Evolutionary conservation across 2,113 vertebrate genomes (phyloP).

Genomic region (Oreocharis arfaki): DNA sequence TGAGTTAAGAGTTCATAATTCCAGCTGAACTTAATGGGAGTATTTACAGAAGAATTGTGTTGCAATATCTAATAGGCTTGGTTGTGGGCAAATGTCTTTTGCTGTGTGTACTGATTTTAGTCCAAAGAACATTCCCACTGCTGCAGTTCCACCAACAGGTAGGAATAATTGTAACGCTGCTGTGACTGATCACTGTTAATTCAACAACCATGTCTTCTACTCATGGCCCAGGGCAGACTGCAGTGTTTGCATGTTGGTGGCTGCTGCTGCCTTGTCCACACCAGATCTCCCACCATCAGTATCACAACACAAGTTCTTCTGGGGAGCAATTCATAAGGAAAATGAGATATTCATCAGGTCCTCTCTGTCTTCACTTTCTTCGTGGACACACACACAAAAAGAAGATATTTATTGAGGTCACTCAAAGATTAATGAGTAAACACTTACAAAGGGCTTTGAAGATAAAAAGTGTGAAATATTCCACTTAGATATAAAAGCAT

Average conservation of each 20-base stretch:
- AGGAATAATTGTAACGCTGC: neutral
- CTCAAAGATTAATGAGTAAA: neutral
- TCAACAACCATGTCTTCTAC: neutral
- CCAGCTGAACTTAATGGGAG: neutral
- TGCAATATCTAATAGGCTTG: constrained; percentile 6
- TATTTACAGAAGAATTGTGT: constrained; percentile 34
- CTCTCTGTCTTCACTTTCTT: neutral
- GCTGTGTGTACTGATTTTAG: neutral
- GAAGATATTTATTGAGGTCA: neutral
- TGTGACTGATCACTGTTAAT: neutral
- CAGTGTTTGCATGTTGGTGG: neutral
- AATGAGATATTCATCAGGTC: neutral
- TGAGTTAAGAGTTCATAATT: constrained; percentile 3
- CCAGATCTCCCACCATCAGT: neutral
- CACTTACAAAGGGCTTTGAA: neutral
- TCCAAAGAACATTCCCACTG: neutral
- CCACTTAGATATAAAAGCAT: neutral
- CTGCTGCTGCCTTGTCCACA: neutral
- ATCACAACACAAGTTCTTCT: neutral
- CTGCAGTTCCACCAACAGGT: neutral
- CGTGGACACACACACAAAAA: neutral
- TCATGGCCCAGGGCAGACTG: neutral
- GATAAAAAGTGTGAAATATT: neutral
- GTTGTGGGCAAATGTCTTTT: neutral
- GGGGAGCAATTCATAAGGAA: neutral